Conservation (phyloP, 2,888 invertebrate genomes). For the Tholera decimalis region DNA sequence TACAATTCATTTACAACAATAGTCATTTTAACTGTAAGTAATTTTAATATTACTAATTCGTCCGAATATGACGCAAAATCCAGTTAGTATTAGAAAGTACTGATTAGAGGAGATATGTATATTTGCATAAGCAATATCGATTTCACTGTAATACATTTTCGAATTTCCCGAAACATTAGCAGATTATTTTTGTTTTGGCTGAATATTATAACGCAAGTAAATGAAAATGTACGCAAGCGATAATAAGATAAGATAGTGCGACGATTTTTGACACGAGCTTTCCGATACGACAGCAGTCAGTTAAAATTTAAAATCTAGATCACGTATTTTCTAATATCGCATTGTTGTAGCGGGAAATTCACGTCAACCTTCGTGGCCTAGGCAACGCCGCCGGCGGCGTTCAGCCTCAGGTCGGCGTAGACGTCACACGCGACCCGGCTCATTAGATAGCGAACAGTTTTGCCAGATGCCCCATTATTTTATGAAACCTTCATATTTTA, state of each 20-base stretch:
- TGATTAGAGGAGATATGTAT: conserved; percentile 7
- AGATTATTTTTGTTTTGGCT: conserved; percentile 19
- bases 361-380: conserved; percentile 76
- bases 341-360: conserved; percentile 70
- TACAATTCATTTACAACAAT: neutral
- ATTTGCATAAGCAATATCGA: conserved; percentile 9
- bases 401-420: conserved; percentile 76
- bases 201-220: conserved; percentile 7
- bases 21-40: neutral
- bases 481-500: conserved; percentile 54
- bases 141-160: conserved; percentile 15
- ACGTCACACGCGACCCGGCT: conserved; percentile 85
- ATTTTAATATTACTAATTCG: neutral
- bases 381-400: conserved; percentile 61
- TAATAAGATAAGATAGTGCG: neutral
- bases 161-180: conserved; percentile 24
- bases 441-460: conserved; percentile 71
- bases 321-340: conserved; percentile 28
- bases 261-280: neutral
- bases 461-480: conserved; percentile 56
- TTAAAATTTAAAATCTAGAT: conserved; percentile 31
- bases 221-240: neutral
- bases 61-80: neutral
- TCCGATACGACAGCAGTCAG: neutral
- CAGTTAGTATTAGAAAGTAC: conserved; percentile 7